phyloP scores from a whole-genome alignment of 2,888 invertebrate species.

The Scaptomyza flava region DNA sequence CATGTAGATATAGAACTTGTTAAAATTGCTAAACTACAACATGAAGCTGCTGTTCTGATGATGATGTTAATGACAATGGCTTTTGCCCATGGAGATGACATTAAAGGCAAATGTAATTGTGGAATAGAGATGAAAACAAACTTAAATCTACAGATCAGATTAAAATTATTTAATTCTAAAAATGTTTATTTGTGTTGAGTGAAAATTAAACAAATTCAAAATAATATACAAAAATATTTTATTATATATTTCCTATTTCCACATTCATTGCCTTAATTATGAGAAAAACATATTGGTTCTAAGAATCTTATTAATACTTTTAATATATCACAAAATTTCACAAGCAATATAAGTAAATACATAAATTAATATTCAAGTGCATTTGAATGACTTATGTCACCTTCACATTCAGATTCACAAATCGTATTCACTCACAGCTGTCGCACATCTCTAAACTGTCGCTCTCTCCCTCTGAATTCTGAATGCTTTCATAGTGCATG shows the following conservation, averaged over 20 bases:
- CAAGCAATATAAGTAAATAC: neutral
- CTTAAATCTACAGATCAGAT: too few species aligned
- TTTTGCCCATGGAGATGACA: conserved; percentile 27
- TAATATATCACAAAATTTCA: too few species aligned
- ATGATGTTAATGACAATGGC: conserved; percentile 11
- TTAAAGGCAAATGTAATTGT: conserved; percentile 24
- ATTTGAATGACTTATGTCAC: conserved; percentile 18
- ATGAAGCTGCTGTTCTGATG: neutral
- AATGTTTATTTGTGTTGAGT: too few species aligned
- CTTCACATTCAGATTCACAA: conserved; percentile 7
- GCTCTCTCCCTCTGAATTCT: conserved; percentile 9
- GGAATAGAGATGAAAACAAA: conserved; percentile 28
- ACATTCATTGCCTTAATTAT: too few species aligned
- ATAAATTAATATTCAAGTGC: conserved; percentile 3
- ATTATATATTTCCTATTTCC: too few species aligned
- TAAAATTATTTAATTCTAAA: too few species aligned
- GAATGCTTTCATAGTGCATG: conserved; percentile 2
- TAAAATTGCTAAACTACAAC: conserved; percentile 23
- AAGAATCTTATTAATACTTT: neutral
- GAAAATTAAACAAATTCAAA: too few species aligned
- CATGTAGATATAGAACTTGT: conserved; percentile 31
- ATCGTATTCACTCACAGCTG: conserved; percentile 30
- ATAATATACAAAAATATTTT: too few species aligned
- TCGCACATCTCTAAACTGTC: conserved; percentile 44
- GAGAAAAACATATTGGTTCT: too few species aligned